A percentile compares a stretch with the other conserved stretches of the same genome.
phyloP scores from a whole-genome alignment of 2,797 vertebrate genomes.

The Manis pentadactyla region DNA sequence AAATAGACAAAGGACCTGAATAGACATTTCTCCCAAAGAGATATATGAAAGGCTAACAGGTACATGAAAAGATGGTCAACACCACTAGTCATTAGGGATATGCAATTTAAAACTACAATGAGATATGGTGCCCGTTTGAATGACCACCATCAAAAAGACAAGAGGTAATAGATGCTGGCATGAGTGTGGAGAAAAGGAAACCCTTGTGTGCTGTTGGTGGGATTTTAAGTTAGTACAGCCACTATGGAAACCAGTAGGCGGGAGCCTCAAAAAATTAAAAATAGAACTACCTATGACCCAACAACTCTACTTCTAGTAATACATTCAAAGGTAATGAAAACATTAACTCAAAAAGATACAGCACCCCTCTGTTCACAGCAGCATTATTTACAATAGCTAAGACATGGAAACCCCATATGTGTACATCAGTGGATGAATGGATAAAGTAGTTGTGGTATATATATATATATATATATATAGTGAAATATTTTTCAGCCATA shows the following conservation, averaged over 20 bases:
- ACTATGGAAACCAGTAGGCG: neutral
- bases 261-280: neutral
- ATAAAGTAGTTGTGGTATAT: too few relatives aligned
- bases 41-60: neutral
- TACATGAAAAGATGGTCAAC: neutral
- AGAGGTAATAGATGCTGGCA: neutral
- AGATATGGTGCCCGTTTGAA: neutral
- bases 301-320: neutral
- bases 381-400: too few relatives aligned
- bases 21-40: neutral
- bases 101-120: neutral
- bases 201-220: neutral
- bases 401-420: too few relatives aligned
- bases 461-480: too few relatives aligned
- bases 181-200: neutral
- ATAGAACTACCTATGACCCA: neutral
- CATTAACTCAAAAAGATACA: neutral
- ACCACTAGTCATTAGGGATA: neutral
- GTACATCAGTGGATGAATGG: too few relatives aligned
- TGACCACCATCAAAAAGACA: neutral
- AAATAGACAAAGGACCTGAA: neutral
- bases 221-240: neutral
- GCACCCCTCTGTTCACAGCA: neutral
- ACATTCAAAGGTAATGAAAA: neutral
- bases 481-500: too few relatives aligned